Evolutionary conservation across 2,888 invertebrate species (phyloP), one percentile per base, ranked within the genome.

Genomic region (Polylopha cassiicola): DNA sequence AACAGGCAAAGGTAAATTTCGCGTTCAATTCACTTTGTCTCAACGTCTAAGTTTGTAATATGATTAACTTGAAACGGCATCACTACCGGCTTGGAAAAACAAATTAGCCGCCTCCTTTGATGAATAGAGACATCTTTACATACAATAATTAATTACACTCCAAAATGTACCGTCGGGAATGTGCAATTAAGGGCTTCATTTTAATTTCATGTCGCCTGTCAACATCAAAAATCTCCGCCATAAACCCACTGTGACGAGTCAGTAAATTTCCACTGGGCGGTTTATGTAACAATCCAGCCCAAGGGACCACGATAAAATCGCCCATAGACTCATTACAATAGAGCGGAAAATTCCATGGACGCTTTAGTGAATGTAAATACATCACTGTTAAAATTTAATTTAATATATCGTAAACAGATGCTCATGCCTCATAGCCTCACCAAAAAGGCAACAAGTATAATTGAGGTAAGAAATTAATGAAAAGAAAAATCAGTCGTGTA

Each of bases 401-500:
- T 58, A 55, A 60, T 53, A 51, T 53, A 55, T 55, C 56, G 52
- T 55, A 55, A 56, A 58, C 54, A 55, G 53, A 52, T 53, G 53
- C 49, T 54, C 46, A 49, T 51, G 51, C 47, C 47, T 33, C 39
- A 59, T 49, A 48, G 45, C 46, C 37, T 47, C 42, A 43, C 43
- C 43, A 46, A 42, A 28, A 37, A 15, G 26, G 34, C 34, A 36
- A 41, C 41, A 36, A 36, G 34, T 41, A n/a, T 26, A 41, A 30
- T 39, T 34, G 31, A 31, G 26, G 20, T n/a, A n/a, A n/a, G n/a
- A n/a, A n/a, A n/a, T n/a, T n/a, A n/a, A n/a, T n/a, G n/a, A n/a
- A n/a, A n/a, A n/a, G n/a, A n/a, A n/a, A n/a, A n/a, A n/a, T n/a
- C n/a, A n/a, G n/a, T n/a, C n/a, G n/a, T n/a, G n/a, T n/a, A n/a